Percentiles rank a stretch among this genome's conserved stretches.
Evolutionary conservation across 2,797 vertebrate genomes (phyloP).

Genomic region (Holocentrus rufus): DNA sequence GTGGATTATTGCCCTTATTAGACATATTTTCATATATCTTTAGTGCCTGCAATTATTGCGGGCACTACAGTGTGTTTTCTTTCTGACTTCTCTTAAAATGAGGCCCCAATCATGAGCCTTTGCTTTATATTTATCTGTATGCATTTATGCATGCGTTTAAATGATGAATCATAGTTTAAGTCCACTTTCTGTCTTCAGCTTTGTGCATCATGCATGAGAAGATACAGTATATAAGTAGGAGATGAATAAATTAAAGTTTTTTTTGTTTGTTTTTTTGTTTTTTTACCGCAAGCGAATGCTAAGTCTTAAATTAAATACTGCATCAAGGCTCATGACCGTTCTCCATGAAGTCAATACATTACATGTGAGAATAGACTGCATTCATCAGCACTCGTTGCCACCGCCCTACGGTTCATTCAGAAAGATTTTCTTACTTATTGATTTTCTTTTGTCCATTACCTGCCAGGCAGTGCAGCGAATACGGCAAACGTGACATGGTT

Average conservation of each 20-base stretch:
- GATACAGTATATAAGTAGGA: background rate
- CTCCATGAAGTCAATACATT: conserved; percentile 37
- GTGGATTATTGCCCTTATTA: too few relatives aligned
- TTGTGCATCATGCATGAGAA: background rate
- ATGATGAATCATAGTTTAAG: background rate
- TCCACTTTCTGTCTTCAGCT: background rate
- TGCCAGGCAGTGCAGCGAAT: conserved; percentile 50
- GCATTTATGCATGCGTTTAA: background rate
- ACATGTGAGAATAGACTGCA: conserved; percentile 37
- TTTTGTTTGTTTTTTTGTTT: background rate
- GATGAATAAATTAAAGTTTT: background rate
- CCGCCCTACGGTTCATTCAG: conserved; percentile 33
- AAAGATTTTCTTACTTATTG: conserved; percentile 69
- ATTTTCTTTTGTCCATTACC: conserved; percentile 72
- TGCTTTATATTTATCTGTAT: background rate
- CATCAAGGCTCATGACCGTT: conserved; percentile 26
- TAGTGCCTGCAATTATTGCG: too few relatives aligned
- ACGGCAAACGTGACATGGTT: conserved; percentile 65
- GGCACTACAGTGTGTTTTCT: background rate
- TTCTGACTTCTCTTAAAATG: background rate
- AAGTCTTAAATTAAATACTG: conserved; percentile 25
- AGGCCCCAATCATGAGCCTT: background rate
- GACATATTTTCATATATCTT: too few relatives aligned
- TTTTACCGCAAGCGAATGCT: background rate
- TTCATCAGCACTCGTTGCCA: conserved; percentile 53